phyloP scores from a whole-genome alignment of 2,888 invertebrate genomes.

The Eledona agricola region DNA sequence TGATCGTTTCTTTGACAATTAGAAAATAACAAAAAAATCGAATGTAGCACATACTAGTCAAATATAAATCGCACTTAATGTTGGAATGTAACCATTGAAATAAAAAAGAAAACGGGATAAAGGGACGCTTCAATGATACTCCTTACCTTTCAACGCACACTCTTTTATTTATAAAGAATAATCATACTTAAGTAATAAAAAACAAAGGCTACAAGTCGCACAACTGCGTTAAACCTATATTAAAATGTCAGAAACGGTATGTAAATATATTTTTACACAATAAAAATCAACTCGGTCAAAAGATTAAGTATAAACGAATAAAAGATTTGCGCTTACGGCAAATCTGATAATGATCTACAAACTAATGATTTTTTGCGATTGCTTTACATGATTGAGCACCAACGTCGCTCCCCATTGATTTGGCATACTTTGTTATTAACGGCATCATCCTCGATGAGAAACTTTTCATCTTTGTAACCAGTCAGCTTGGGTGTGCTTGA shows the following conservation, averaged over 20 bases:
- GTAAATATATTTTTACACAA: too few species aligned
- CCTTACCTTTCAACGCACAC: neutral
- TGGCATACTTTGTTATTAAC: slow-evolving; percentile 19
- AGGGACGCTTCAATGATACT: neutral
- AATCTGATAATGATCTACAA: too few species aligned
- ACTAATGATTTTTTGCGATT: too few species aligned
- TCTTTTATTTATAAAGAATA: slow-evolving; percentile 18
- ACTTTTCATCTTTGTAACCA: slow-evolving; percentile 52
- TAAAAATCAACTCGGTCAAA: too few species aligned
- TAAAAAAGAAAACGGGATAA: slow-evolving; percentile 27
- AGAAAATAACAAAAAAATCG: slow-evolving; percentile 15
- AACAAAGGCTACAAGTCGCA: too few species aligned
- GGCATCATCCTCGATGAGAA: slow-evolving; percentile 45
- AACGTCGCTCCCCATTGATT: slow-evolving; percentile 21
- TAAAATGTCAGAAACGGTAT: too few species aligned
- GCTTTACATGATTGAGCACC: slow-evolving; percentile 35
- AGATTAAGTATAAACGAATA: too few species aligned
- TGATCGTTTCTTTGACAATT: slow-evolving; percentile 28
- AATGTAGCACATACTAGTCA: slow-evolving; percentile 24
- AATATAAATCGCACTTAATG: slow-evolving; percentile 32
- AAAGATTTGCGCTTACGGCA: too few species aligned
- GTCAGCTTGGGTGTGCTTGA: slow-evolving; percentile 57
- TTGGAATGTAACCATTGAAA: slow-evolving; percentile 32
- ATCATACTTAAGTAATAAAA: slow-evolving; percentile 11
- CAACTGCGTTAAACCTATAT: too few species aligned